Conservation (phyloP, 2,888 invertebrate genomes). For the Julus scanicus region DNA sequence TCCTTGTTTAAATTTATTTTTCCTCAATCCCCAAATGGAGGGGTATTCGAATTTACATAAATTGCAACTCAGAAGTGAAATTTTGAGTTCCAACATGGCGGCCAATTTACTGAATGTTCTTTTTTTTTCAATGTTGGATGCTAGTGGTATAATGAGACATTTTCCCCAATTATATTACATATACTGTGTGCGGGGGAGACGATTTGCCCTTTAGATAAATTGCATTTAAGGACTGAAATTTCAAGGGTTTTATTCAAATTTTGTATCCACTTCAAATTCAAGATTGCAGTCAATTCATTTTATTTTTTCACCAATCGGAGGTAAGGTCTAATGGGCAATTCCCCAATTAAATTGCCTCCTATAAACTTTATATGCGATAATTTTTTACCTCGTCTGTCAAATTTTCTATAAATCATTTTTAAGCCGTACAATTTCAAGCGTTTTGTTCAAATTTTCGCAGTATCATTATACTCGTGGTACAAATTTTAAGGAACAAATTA, state of each 20-base stretch:
- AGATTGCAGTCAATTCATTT: no score
- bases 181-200: no score
- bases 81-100: constrained; percentile 5
- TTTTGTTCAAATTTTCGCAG: neutral
- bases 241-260: no score
- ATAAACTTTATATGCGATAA: neutral
- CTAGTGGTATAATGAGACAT: neutral
- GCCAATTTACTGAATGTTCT: neutral
- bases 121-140: neutral
- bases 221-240: no score
- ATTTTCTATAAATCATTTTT: neutral
- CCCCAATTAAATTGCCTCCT: neutral
- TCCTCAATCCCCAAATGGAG: neutral
- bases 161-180: neutral
- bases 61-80: neutral
- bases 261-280: no score
- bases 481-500: no score
- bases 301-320: no score
- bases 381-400: neutral
- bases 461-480: no score
- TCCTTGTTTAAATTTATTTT: constrained; percentile 27
- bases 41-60: neutral
- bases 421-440: neutral
- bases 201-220: no score
- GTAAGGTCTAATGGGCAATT: no score